Evolutionary conservation across 2,888 invertebrate species (phyloP).

Genomic region (Papilio protenor): DNA sequence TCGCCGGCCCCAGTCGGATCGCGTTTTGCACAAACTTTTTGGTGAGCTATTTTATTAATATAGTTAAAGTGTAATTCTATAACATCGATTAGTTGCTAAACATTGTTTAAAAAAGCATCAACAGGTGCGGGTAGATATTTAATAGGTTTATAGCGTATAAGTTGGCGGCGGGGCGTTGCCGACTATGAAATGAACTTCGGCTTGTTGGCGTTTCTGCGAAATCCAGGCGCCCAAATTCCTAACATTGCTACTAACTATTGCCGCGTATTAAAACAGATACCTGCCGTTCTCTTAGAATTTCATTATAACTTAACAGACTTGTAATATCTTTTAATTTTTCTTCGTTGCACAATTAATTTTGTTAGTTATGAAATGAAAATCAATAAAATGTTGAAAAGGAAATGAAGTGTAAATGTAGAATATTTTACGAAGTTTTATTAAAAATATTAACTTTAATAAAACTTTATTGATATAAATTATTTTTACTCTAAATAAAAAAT

Average conservation of each 20-base stretch:
- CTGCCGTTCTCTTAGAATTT: conserved; percentile 7
- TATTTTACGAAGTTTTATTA: not conserved
- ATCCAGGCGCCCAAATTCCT: conserved; percentile 67
- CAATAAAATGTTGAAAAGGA: not conserved
- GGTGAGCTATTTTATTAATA: conserved; percentile 68
- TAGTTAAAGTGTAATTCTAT: conserved; percentile 42
- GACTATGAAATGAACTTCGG: conserved; percentile 58
- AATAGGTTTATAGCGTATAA: conserved; percentile 50
- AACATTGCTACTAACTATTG: conserved; percentile 50
- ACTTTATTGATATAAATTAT: not conserved
- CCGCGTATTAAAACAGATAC: conserved; percentile 30
- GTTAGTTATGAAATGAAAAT: conserved; percentile 16
- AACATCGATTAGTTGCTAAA: conserved; percentile 38
- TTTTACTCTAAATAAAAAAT: not conserved
- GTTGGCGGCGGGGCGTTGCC: conserved; percentile 72
- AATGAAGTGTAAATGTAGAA: not conserved
- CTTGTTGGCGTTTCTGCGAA: conserved; percentile 72
- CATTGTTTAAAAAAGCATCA: conserved; percentile 42
- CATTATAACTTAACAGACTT: not conserved
- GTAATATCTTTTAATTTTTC: not conserved
- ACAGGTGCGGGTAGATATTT: conserved; percentile 53
- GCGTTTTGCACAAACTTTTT: conserved; percentile 81
- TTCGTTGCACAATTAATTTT: conserved; percentile 32
- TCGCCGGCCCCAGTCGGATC: conserved; percentile 79
- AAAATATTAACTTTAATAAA: not conserved